Conservation (phyloP, 2,888 invertebrate species). For the Ennomos quercinarius region DNA sequence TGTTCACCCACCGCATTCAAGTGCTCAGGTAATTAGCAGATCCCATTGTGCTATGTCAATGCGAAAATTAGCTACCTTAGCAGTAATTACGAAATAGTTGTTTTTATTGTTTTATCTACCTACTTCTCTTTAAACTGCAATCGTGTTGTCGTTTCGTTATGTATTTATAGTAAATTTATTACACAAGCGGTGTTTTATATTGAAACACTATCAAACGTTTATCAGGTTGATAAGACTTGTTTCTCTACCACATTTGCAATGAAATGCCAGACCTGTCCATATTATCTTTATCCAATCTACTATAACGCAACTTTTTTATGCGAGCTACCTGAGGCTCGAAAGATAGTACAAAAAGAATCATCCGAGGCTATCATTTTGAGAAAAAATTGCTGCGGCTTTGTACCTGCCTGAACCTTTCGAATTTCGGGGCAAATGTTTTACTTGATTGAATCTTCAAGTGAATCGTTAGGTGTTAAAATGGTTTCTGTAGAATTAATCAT, state of each 20-base stretch:
- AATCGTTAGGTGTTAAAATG: conserved; percentile 4
- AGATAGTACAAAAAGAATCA: conserved; percentile 40
- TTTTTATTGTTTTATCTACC: conserved; percentile 38
- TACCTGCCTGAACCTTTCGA: conserved; percentile 36
- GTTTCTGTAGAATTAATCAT: no score
- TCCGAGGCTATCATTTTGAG: conserved; percentile 37
- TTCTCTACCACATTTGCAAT: conserved; percentile 37
- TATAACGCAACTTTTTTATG: conserved; percentile 32
- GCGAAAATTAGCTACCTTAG: conserved; percentile 39
- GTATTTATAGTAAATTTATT: conserved; percentile 28
- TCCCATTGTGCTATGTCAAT: conserved; percentile 39
- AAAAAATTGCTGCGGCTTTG: conserved; percentile 34
- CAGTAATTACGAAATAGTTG: conserved; percentile 37
- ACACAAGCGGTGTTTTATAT: conserved; percentile 31
- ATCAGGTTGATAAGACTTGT: conserved; percentile 37
- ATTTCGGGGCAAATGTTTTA: conserved; percentile 26
- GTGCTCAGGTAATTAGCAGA: conserved; percentile 44
- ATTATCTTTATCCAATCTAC: conserved; percentile 33
- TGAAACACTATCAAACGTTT: conserved; percentile 34
- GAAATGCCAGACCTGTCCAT: conserved; percentile 27
- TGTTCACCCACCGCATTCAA: conserved; percentile 34
- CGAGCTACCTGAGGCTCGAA: conserved; percentile 39
- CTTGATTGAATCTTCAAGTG: conserved; percentile 14
- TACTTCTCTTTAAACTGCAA: conserved; percentile 33
- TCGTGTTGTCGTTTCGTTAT: conserved; percentile 27